Base-by-base conservation (phyloP, 92 coral and sea anemone genomes). In the Umimayanthus kanabou region DNA sequence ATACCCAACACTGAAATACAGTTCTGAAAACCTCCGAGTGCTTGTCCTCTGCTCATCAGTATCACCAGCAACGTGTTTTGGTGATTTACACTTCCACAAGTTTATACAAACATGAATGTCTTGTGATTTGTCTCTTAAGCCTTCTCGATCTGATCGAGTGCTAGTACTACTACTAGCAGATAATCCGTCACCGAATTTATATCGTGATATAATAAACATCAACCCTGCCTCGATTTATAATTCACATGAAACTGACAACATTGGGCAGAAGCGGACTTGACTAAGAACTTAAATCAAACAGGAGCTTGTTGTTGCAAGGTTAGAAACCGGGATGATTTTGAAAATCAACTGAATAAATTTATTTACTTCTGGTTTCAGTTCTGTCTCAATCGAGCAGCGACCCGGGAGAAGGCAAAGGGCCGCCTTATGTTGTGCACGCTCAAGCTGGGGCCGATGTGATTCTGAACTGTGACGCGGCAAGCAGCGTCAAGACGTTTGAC, bases 371-470 rank as follows among this genome's bases (percentile, higher is more conserved):
- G 6, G 26, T 43, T 70, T 83, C 69, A 83, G 87, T 53, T 1
- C 67, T 22, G 57, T 45, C 77, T 69, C 87, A 45, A 25, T 43
- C 87, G 43, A 70, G 67, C 25, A 82, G 65, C 28, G 87, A 83
- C 40, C 78, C 87, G 4, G 78, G 77, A 5, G 66, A 83, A 43
- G 78, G 87, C 69, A 87, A 79, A 70, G 88, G 80, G 3, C 90
- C 89, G 9, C 90, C 92, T 22, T 76, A 88, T 37, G 80, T 88
- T 33, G 69, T 93, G 82, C 22, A 74, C 23, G 94, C 94, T 5
- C 94, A 90, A 85, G 88, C 92, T 23, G 96, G 98, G 15, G 89
- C 95, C 42, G 96, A 95, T 89, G 96, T 88, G 2, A 92, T 95
- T 16, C 64, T 95, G 58, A 80, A 83, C 39, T 95, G 98, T 76